Conservation (phyloP, 2,797 vertebrate species). For the Danio tinwini region DNA sequence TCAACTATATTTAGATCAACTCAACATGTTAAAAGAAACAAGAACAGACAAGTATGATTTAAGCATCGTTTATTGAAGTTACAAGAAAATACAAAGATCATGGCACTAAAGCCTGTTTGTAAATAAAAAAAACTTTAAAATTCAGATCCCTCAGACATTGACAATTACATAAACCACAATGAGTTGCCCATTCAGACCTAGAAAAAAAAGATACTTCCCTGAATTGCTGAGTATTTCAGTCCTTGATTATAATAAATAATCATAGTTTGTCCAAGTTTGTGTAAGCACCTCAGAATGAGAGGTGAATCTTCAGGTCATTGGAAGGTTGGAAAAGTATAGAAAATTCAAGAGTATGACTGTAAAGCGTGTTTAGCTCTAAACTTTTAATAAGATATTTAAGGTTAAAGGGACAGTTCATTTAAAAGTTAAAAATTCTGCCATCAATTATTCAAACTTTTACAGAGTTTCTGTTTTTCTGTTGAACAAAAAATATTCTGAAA, state of each 20-base stretch:
- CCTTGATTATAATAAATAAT: constrained; percentile 33
- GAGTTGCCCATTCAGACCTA: constrained; percentile 12
- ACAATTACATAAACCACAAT: constrained; percentile 49
- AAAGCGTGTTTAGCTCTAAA: background rate
- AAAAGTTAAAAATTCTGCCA: too few relatives aligned
- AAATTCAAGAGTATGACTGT: background rate
- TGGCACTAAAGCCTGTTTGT: constrained; percentile 22
- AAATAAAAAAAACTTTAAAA: constrained; percentile 37
- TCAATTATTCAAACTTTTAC: too few relatives aligned
- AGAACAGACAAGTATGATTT: constrained; percentile 24
- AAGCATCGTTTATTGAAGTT: constrained; percentile 58
- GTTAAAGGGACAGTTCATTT: background rate
- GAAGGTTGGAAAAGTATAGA: background rate
- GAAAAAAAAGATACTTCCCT: constrained; percentile 46
- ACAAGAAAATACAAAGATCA: constrained; percentile 58
- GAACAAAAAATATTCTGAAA: too few relatives aligned
- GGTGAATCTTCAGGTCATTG: background rate
- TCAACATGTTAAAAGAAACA: background rate
- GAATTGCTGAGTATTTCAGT: constrained; percentile 40
- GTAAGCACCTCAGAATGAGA: background rate
- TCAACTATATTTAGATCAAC: background rate
- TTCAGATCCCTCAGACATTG: background rate
- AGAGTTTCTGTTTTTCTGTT: too few relatives aligned
- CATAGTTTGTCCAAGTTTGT: constrained; percentile 30
- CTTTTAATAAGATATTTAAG: background rate